Base-by-base conservation (phyloP, 2,797 vertebrate genomes). In the Etheostoma perlongum region DNA sequence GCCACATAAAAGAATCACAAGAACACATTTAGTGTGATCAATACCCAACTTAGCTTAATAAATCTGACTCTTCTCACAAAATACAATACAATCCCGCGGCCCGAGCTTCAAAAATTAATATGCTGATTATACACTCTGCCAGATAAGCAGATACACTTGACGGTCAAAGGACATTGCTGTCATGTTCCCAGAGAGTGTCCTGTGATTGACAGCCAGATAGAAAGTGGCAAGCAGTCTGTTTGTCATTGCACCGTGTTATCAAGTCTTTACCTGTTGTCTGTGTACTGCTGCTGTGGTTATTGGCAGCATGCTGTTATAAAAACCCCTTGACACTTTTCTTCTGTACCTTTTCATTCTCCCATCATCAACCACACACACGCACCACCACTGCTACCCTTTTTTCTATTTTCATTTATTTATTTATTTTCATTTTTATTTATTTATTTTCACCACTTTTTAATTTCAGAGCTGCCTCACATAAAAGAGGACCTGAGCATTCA, bases 401-500 rank as follows among this genome's bases (percentile, higher is more conserved):
- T 69, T 61, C 67, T 27, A 10, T 82, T 72, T 25, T 49, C 23
- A 66, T 23, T 46, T 64, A n/a, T 86, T 74, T 78, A 74, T 73
- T 76, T 66, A 65, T 73, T 71, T 44, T 14, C n/a, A 13, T 27
- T 54, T 68, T 67, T 82, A 82, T 85, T 68, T 88, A 80, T 88
- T 87, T 85, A 57, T 71, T 63, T 75, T 36, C 12, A 68, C 27
- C 16, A 57, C 59, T 90, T 91, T 93, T 89, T 90, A 78, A 91
- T 93, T 93, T 86, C 70, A 36, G 42, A 69, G 55, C 82, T 54
- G 70, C 73, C 47, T 89, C 71, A 51, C 65, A 72, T 65, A 40
- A 68, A 83, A 83, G 85, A 81, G 4, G 58, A 53, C 76, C 81
- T 86, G 85, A 66, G 66, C 82, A 91, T 94, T 93, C 84, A 90